phyloP scores from a whole-genome alignment of 2,113 vertebrate genomes.

The Irena cyanogastra region DNA sequence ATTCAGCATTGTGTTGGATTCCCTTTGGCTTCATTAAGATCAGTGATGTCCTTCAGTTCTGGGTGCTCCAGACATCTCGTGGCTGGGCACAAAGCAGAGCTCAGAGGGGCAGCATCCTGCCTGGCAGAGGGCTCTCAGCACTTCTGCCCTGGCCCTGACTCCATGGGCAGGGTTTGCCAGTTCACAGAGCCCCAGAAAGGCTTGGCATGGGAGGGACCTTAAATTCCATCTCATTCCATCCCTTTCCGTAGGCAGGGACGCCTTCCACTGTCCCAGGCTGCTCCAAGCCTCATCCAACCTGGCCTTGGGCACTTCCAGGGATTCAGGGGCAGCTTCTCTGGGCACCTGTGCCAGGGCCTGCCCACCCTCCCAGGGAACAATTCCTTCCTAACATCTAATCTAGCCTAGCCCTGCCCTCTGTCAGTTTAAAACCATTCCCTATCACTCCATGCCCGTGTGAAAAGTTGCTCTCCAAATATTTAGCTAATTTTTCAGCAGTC shows the following conservation, averaged over 20 bases:
- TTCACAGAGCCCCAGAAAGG: background rate
- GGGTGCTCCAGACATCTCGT: background rate
- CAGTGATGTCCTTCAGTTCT: background rate
- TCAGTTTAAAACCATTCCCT: background rate
- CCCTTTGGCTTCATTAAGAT: background rate
- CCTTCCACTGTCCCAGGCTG: accelerated
- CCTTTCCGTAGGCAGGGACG: background rate
- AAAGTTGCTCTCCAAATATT: background rate
- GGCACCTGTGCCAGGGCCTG: background rate
- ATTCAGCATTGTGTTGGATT: background rate
- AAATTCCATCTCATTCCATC: background rate
- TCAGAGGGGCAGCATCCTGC: background rate
- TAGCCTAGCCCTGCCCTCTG: background rate
- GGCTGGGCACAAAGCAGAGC: background rate
- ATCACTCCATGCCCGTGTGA: background rate
- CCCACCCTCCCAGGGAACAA: accelerated
- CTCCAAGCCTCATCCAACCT: accelerated
- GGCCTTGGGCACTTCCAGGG: background rate
- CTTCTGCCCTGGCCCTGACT: background rate
- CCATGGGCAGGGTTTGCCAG: background rate
- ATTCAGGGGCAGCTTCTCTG: background rate
- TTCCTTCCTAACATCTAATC: background rate
- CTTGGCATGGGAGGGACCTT: background rate
- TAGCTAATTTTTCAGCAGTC: constrained; percentile 61
- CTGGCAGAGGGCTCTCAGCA: background rate